Evolutionary conservation across 2,888 invertebrate genomes (phyloP), one percentile per base, ranked within the genome.

Genomic region (Diaprepes abbreviatus): DNA sequence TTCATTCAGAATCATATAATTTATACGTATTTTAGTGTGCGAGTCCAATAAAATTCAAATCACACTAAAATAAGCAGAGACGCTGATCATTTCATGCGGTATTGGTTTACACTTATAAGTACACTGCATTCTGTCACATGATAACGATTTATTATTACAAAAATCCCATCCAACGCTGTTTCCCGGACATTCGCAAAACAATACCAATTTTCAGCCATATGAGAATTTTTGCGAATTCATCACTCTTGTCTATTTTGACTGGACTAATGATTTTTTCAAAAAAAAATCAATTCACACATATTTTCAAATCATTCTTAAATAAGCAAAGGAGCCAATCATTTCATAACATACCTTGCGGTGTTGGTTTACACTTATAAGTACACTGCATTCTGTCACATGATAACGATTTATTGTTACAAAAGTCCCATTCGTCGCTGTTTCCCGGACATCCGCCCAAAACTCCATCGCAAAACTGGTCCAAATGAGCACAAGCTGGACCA

Each of bases 111-210:
- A 94, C 58, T 89, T 90, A 81, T 88, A 87, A n/a, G 59, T 71
- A 70, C 84, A 84, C 58, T 80, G 79, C 54, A 78, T 73, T n/a
- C 72, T 76, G 31, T 79, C 76, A 71, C 84, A 84, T 52, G 79
- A 77, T 4, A 63, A 45, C 0, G 80, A 77, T 10, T 66, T 70
- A 35, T 82, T 88, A 84, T 88, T 84, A 82, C 92, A 92, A 81
- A 89, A 88, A 76, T 88, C 87, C 85, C 90, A 91, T 84, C 93
- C 93, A 83, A 93, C 93, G 75, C 89, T 89, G 75, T 87, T 87
- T 82, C 92, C 90, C 48, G 87, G 85, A 82, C 93, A 93, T 84
- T 93, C 90, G 85, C 94, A 94, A 82, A 93, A 90, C 77, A 85
- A 82, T 48, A 83, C 81, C 54, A 90, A n/a, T n/a, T n/a, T n/a